A percentile compares a stretch with the other conserved stretches of the same genome.
phyloP scores from a whole-genome alignment of 1,140 invertebrate genomes.

The Coenobita brevimanus region DNA sequence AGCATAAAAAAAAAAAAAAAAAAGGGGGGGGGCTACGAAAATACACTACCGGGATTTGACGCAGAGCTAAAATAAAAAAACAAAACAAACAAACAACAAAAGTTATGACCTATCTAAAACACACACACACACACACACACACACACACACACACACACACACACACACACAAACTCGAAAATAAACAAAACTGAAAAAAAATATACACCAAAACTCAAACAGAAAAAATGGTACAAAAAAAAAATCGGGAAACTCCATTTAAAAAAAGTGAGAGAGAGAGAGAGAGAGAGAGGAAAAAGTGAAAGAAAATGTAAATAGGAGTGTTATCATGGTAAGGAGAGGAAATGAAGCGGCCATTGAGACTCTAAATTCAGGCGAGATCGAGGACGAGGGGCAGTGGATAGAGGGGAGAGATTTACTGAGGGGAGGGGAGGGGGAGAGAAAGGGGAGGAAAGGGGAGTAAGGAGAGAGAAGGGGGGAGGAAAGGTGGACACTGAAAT shows the following conservation, averaged over 20 bases:
- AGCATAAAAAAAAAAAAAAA: too few relatives aligned
- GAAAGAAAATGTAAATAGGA: constrained; percentile 20
- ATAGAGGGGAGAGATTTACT: background rate
- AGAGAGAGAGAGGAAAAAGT: background rate
- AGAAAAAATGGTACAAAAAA: background rate
- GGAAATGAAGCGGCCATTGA: constrained; percentile 54
- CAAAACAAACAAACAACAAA: too few relatives aligned
- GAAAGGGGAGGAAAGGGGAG: background rate
- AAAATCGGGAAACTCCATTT: too few relatives aligned
- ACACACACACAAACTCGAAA: background rate
- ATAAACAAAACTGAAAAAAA: background rate
- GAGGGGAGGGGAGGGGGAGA: background rate
- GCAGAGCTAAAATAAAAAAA: too few relatives aligned
- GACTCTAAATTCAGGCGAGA: constrained; percentile 44
- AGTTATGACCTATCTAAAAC: background rate
- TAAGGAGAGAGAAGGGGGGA: background rate
- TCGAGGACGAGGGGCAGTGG: constrained; percentile 2
- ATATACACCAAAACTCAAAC: background rate
- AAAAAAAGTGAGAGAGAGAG: background rate
- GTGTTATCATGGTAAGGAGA: constrained; percentile 56
- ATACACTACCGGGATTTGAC: too few relatives aligned
- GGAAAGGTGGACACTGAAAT: background rate
- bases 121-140: background rate
- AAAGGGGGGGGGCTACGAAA: too few relatives aligned
- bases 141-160: constrained; percentile 5